Evolutionary conservation across 2,888 invertebrate species (phyloP), one percentile per base, ranked within the genome.

Genomic region (Tetragnatha montana): DNA sequence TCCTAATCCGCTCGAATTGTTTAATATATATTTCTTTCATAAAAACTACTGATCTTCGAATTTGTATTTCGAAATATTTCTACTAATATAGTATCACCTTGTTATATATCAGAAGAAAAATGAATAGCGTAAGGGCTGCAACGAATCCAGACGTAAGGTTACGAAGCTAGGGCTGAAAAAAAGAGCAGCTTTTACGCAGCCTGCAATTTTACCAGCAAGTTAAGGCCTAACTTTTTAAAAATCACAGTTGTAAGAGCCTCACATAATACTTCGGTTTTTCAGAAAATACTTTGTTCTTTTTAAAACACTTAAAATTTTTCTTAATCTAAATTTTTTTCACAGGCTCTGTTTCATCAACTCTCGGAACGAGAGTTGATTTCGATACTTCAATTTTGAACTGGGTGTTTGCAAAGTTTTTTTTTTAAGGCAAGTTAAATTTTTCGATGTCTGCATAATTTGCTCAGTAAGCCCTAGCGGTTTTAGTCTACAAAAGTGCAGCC

Each of bases 401-500:
- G 71, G 22, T 74, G 14, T 22, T 19, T 6, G 12, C 35, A 1
- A 35, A 35, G 35, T 35, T 35, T 35, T 35, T 35, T 35, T 35
- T 2, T 35, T 35, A 35, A 35, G 35, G 35, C 35, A 35, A 4
- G 35, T 10, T 50, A 17, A 49, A n/a, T 78, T 76, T 10, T 78
- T 10, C 60, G 21, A 78, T 71, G 81, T 71, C 68, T 73, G 81
- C 81, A 82, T 76, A 82, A 78, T 76, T 7, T 51, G 70, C 87
- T 89, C 81, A 60, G 76, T 76, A 50, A 89, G 85, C 81, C 89
- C 78, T 85, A 81, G 89, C 85, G 60, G 51, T 81, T 71, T 51
- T 1, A 75, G 89, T 89, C 89, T 81, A 89, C 85, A 89, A 85
- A 85, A 81, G 89, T 89, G 85, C 89, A 89, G 89, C 89, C 89